A percentile compares a stretch with the other conserved stretches of the same genome.
phyloP scores from a whole-genome alignment of 2,113 vertebrate genomes.

The Coptodon rendalli region DNA sequence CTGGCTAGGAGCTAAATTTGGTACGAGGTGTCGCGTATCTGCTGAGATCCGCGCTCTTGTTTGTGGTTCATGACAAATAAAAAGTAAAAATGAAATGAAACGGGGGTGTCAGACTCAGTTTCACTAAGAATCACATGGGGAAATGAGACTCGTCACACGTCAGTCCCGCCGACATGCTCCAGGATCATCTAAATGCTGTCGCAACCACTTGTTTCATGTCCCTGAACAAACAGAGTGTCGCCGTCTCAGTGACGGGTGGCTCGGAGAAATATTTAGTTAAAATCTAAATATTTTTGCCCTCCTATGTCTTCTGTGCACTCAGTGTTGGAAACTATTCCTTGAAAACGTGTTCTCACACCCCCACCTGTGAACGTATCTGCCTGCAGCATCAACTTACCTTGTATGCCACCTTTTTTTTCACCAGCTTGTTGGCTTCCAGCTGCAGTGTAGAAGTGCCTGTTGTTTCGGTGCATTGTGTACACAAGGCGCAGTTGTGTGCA shows the following conservation, averaged over 20 bases:
- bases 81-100: not conserved
- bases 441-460: not conserved
- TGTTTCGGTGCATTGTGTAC: not conserved
- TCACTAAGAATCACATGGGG: not conserved
- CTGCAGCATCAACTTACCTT: not conserved
- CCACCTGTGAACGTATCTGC: not conserved
- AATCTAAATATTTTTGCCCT: not conserved
- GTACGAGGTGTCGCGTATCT: too few relatives aligned
- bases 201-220: not conserved
- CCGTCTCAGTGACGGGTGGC: not conserved
- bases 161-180: not conserved
- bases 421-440: accelerated
- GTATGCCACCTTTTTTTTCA: too few relatives aligned
- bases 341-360: not conserved
- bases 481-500: not conserved
- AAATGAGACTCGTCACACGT: not conserved
- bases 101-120: not conserved
- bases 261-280: not conserved
- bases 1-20: not conserved
- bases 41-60: not conserved
- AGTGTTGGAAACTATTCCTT: not conserved
- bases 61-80: not conserved
- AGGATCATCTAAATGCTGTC: not conserved
- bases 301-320: not conserved
- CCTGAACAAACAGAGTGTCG: not conserved